Base-by-base conservation (phyloP, 1,140 invertebrate species). In the Triops longicaudatus region DNA sequence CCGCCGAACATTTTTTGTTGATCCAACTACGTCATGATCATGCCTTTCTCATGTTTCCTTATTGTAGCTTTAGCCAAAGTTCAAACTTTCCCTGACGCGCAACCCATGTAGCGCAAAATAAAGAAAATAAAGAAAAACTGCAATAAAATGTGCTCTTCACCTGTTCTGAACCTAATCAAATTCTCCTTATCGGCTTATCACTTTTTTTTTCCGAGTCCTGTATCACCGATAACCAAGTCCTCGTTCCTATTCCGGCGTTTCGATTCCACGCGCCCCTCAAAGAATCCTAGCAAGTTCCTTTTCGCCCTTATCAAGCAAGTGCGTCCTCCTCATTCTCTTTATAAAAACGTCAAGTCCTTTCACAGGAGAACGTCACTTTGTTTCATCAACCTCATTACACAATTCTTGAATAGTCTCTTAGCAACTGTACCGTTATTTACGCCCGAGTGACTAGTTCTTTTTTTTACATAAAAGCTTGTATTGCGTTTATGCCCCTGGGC, bases 1-100 rank as follows among this genome's bases (percentile, higher is more conserved):
- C 82, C 86, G 86, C 81, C 77, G 84, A 79, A 82, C 82, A 82
- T 84, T 91, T 74, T 90, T 91, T 81, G 86, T 84, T 78, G 22
- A 79, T 78, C n/a, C 37, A 31, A 6, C 26, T 41, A 28, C 14
- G 0, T 26, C 17, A 9, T 43, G 17, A n/a, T 31, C 28, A 6
- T 31, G 28, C 26, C 10, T 41, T 41, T n/a, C 0, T 74, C 10
- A 74, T 22, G 0, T 74, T 31, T 10, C 73, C 17, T 0, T 7
- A 27, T 14, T 74, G 17, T 37, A 37, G 7, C 31, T 37, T 37
- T 7, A 37, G 2, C 31, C 6, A 11, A 74, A 74, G 12, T 22
- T n/a, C 28, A 6, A 14, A 42, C 17, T 74, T 41, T 74, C 73
- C 73, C 73, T 41, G 10, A 73, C 27, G 73, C 37, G 27, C 73